Conservation (phyloP, 2,797 vertebrate species). For the Scyliorhinus canicula region DNA sequence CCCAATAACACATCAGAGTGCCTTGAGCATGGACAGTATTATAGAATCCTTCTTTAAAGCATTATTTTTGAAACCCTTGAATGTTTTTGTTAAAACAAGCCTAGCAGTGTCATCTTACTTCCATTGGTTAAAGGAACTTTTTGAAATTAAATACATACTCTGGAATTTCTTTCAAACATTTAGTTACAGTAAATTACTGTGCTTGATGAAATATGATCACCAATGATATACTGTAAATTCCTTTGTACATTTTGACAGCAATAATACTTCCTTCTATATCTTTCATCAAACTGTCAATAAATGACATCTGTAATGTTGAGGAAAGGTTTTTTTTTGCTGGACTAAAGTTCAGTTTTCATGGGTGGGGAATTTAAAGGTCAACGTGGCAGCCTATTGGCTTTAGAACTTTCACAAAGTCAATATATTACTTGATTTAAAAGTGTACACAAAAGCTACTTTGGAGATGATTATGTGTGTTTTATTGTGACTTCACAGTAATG, state of each 20-base stretch:
- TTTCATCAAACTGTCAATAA: conserved; percentile 36
- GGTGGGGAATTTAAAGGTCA: conserved; percentile 41
- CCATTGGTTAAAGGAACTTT: not conserved
- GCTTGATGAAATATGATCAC: conserved; percentile 21
- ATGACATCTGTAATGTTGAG: conserved; percentile 15
- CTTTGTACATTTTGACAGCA: conserved; percentile 36
- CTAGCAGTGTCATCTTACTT: conserved; percentile 21
- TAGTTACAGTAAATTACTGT: conserved; percentile 22
- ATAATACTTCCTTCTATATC: conserved; percentile 35
- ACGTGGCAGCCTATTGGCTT: conserved; percentile 44
- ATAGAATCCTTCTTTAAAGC: not conserved
- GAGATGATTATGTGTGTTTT: conserved; percentile 45
- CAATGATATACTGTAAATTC: conserved; percentile 37
- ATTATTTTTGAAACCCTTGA: conserved; percentile 27
- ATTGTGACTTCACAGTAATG: conserved; percentile 55
- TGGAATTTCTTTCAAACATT: conserved; percentile 36
- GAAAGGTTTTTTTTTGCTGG: not conserved
- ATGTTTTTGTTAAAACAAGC: conserved; percentile 36
- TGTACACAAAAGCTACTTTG: conserved; percentile 43
- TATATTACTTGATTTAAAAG: conserved; percentile 43
- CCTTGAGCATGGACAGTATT: not conserved
- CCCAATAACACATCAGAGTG: not conserved
- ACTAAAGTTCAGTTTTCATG: conserved; percentile 18
- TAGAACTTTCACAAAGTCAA: conserved; percentile 45
- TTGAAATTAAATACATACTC: conserved; percentile 36